phyloP scores from a whole-genome alignment of 2,888 invertebrate genomes.

The Parnassius mnemosyne region DNA sequence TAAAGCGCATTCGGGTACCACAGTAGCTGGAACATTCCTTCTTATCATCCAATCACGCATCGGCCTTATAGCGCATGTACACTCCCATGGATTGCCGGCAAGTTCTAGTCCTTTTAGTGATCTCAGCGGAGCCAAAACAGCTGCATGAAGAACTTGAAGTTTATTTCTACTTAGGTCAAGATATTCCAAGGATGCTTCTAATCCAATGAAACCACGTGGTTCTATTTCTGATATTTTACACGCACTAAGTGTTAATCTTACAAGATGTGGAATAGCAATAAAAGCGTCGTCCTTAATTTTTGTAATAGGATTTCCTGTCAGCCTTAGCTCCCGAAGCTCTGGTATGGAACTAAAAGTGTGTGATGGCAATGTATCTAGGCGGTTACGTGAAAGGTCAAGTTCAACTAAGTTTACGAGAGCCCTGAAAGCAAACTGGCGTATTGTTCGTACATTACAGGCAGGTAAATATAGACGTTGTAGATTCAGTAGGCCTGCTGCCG shows the following conservation, averaged over 20 bases:
- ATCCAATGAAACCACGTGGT: constrained; percentile 85
- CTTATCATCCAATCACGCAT: constrained; percentile 89
- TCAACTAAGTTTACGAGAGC: constrained; percentile 90
- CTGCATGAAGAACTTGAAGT: constrained; percentile 83
- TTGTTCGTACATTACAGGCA: constrained; percentile 84
- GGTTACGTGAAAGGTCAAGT: constrained; percentile 88
- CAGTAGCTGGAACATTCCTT: constrained; percentile 87
- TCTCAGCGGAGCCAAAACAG: constrained; percentile 84
- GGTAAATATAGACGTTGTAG: constrained; percentile 89
- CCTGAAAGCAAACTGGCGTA: constrained; percentile 87
- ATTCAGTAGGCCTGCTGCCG: constrained; percentile 87
- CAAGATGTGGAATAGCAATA: constrained; percentile 82
- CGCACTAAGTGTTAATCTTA: constrained; percentile 86
- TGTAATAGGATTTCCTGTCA: constrained; percentile 88
- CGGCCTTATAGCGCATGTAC: constrained; percentile 87
- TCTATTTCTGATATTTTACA: constrained; percentile 86
- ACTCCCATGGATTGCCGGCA: constrained; percentile 91
- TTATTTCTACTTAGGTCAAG: constrained; percentile 88
- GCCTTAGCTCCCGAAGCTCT: constrained; percentile 86
- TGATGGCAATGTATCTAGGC: constrained; percentile 84
- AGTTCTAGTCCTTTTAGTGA: constrained; percentile 87
- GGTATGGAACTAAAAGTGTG: constrained; percentile 86
- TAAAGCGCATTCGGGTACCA: constrained; percentile 83
- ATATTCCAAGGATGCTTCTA: constrained; percentile 87
- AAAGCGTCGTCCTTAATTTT: constrained; percentile 86